Percentiles rank a stretch among this genome's conserved stretches.
Evolutionary conservation across 2,888 invertebrate genomes (phyloP).

Genomic region (Chymomyza amoena): DNA sequence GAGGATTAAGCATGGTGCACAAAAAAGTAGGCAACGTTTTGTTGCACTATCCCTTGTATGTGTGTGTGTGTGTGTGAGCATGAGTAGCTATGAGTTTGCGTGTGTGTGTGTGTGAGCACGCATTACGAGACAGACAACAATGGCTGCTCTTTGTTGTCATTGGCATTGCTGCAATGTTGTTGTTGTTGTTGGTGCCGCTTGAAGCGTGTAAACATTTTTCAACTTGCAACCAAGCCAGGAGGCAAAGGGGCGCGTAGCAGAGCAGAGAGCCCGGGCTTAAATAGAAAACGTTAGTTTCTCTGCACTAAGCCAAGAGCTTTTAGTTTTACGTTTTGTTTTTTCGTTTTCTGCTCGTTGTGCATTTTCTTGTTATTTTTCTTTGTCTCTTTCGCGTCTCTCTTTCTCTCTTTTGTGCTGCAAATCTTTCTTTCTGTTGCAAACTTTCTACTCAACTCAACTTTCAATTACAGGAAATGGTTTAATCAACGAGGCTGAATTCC

Average conservation of each 20-base stretch:
- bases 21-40: constrained; percentile 46
- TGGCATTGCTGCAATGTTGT: neutral
- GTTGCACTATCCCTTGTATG: constrained; percentile 25
- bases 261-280: neutral
- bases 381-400: neutral
- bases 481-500: constrained; percentile 88
- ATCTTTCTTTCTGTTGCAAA: neutral
- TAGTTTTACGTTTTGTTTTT: neutral
- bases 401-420: neutral
- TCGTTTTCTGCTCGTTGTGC: neutral
- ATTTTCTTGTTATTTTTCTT: neutral
- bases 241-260: constrained; percentile 12
- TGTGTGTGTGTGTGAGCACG: constrained; percentile 17
- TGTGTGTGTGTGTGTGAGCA: neutral
- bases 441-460: constrained; percentile 15
- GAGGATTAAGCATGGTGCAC: constrained; percentile 3
- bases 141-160: constrained; percentile 15
- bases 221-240: constrained; percentile 17
- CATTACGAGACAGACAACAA: constrained; percentile 31
- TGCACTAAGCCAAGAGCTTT: neutral
- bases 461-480: constrained; percentile 83
- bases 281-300: neutral
- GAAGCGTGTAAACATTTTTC: constrained; percentile 50
- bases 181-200: constrained; percentile 42
- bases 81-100: neutral